Evolutionary conservation across 1,140 invertebrate species (phyloP), one percentile per base, ranked within the genome.

Genomic region (Anastrepha ludens): DNA sequence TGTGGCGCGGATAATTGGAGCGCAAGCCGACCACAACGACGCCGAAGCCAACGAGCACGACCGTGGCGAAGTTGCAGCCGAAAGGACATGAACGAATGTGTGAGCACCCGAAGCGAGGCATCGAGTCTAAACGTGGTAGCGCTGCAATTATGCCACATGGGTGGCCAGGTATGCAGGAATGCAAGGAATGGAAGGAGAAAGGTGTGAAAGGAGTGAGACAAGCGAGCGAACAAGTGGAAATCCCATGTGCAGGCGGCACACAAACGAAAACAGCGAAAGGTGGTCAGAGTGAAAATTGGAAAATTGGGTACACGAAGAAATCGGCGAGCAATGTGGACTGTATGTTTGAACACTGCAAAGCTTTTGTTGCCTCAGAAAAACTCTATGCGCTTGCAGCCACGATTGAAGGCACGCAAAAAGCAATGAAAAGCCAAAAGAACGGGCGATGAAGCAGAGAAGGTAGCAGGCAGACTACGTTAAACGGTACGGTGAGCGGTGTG

Each of bases 11-110:
- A 3, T 29, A 50, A 81, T 55, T 81, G 47, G 74, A 55, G 74
- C 74, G 74, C 74, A n/a, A 55, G 74, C 74, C 74, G 74, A 81
- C 47, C 47, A 81, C n/a, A 81, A 50, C 7, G 44, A 8, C n/a
- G 67, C 39, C 39, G 67, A 74, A 74, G 67, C n/a, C 39, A 39
- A 47, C 39, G 41, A 47, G 15, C 15, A 47, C 41, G 74, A 81
- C n/a, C 17, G 4, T 55, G 74, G 55, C 67, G 74, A 81, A 81
- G 47, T 55, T 55, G 15, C 44, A 55, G 47, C n/a, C 74, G 74
- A 81, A 58, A 81, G 74, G 44, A 55, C 17, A 81, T 11, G 11
- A 55, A n/a, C n/a, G 47, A 50, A 81, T 74, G 67, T 41, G 41
- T 20, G 47, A 20, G 9, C 47, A 9, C 74, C 20, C 74, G 74